Conservation (phyloP, 35 echinoderm and acorn worm genomes). For the Chiridota heheva region DNA sequence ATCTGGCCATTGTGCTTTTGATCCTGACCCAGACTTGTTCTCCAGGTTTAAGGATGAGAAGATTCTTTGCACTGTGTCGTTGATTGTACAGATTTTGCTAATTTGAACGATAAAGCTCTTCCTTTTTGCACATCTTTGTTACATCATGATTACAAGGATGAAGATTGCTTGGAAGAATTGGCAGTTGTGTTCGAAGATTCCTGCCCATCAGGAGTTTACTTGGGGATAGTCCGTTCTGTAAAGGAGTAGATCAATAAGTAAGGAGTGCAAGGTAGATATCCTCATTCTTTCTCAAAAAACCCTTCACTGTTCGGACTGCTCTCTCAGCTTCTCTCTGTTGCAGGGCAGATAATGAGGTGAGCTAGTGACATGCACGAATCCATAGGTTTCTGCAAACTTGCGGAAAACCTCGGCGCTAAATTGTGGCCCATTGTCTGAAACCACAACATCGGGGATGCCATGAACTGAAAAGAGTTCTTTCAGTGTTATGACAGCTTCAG, state of each 20-base stretch:
- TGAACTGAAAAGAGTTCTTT: constrained; percentile 42
- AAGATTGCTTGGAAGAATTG: too few relatives aligned
- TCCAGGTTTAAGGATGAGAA: too few relatives aligned
- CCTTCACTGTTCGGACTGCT: constrained; percentile 38
- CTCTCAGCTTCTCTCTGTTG: constrained; percentile 20
- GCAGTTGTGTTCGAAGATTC: too few relatives aligned
- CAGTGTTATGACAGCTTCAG: not conserved
- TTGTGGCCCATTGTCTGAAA: constrained; percentile 54
- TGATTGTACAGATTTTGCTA: too few relatives aligned
- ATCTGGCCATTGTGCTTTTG: too few relatives aligned
- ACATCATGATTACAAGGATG: too few relatives aligned
- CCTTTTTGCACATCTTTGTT: too few relatives aligned
- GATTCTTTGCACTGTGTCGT: too few relatives aligned
- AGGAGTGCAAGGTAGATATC: constrained; percentile 16
- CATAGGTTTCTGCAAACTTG: constrained; percentile 10
- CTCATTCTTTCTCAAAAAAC: constrained; percentile 17
- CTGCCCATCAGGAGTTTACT: too few relatives aligned
- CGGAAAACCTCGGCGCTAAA: constrained; percentile 21
- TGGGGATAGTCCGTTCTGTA: constrained; percentile 19
- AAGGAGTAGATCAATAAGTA: constrained; percentile 30
- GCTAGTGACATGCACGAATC: constrained; percentile 17
- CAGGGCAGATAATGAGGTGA: constrained; percentile 18
- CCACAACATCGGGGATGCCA: constrained; percentile 26
- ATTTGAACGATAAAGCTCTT: too few relatives aligned
- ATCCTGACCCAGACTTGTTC: too few relatives aligned